Conservation (phyloP, 2,888 invertebrate species). For the Rhogogaster chlorosoma region DNA sequence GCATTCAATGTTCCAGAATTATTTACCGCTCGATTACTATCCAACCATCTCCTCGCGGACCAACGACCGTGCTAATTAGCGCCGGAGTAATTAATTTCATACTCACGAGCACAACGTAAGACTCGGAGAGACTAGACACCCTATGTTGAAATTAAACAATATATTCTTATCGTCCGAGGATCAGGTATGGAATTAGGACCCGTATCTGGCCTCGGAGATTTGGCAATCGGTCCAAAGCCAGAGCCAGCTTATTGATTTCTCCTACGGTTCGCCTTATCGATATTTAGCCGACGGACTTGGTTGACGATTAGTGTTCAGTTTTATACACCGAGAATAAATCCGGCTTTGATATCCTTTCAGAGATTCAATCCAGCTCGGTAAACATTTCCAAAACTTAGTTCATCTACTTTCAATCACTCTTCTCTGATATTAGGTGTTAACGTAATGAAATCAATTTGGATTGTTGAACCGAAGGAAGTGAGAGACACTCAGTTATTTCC, state of each 20-base stretch:
- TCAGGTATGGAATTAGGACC: too few species aligned
- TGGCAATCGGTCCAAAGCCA: neutral
- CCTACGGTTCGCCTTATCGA: too few species aligned
- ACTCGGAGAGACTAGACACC: neutral
- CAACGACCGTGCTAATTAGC: constrained; percentile 43
- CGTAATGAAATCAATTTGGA: neutral
- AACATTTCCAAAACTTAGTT: neutral
- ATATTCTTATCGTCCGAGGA: neutral
- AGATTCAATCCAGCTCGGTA: neutral
- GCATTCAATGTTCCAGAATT: constrained; percentile 51
- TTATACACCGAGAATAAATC: neutral
- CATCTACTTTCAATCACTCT: neutral
- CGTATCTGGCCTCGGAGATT: neutral
- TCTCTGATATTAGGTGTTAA: neutral
- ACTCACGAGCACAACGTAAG: constrained; percentile 21
- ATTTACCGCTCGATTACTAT: constrained; percentile 43
- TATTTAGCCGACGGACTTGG: too few species aligned
- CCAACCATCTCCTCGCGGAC: constrained; percentile 40
- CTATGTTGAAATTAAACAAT: neutral
- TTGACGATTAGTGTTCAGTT: too few species aligned
- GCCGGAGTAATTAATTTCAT: constrained; percentile 44
- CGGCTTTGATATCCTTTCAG: neutral
- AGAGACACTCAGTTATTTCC: neutral
- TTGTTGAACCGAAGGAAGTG: neutral
- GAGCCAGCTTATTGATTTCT: neutral